Evolutionary conservation across 2,888 invertebrate species (phyloP).

Genomic region (Hirtodrosophila trivittata): DNA sequence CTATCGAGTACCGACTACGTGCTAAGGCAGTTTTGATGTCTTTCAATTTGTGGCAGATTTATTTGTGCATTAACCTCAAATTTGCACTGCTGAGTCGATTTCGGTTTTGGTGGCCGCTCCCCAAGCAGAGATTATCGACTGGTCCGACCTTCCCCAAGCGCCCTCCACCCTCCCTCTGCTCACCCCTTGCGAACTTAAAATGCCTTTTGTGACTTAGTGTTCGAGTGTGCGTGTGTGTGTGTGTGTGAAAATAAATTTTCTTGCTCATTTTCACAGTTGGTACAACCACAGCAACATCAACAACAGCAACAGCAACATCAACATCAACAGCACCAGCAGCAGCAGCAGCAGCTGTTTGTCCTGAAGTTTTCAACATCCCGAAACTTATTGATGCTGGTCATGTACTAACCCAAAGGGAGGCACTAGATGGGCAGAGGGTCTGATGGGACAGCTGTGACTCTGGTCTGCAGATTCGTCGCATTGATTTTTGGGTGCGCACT

Average conservation of each 20-base stretch:
- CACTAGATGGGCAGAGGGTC: background rate
- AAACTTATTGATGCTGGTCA: constrained; percentile 75
- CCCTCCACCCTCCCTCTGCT: background rate
- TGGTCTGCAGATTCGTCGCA: constrained; percentile 32
- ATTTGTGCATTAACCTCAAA: constrained; percentile 75
- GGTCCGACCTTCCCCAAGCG: constrained; percentile 6
- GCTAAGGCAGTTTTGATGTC: constrained; percentile 64
- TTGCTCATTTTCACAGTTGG: constrained; percentile 60
- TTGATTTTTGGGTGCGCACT: constrained; percentile 64
- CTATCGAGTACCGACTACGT: constrained; percentile 32
- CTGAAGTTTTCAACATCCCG: constrained; percentile 44
- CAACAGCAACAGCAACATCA: constrained; percentile 18
- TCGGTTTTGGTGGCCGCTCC: constrained; percentile 23
- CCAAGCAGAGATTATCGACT: constrained; percentile 63
- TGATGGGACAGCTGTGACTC: constrained; percentile 53
- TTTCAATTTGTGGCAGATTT: constrained; percentile 74
- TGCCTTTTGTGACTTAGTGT: constrained; percentile 30
- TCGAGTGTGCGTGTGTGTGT: constrained; percentile 13
- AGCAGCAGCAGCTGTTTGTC: constrained; percentile 57
- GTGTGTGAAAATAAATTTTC: constrained; percentile 66
- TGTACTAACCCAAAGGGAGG: constrained; percentile 43
- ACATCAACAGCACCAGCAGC: constrained; percentile 29
- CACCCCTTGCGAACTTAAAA: constrained; percentile 33
- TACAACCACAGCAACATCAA: constrained; percentile 27
- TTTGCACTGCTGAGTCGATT: constrained; percentile 67